Percentiles rank a stretch among this genome's conserved stretches.
These are phyloP conservation scores for Hippocampus barbouri DNA, from an alignment of 2,113 vertebrate species.

Conservation along the genomic window DNA sequence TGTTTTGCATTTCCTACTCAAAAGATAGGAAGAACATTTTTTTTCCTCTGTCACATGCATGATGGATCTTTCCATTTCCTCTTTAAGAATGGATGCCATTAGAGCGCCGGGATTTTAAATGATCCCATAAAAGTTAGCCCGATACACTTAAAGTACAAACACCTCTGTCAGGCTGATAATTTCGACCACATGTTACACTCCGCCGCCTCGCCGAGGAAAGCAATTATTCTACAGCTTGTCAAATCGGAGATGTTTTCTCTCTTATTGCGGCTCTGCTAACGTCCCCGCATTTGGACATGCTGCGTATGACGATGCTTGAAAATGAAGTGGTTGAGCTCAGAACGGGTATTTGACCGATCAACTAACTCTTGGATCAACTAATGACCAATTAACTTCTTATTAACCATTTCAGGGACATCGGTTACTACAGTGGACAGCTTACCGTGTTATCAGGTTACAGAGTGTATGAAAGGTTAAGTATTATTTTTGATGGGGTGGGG, in stretches of 20 bases:
- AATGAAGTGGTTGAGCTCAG: not conserved
- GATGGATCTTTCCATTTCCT: slow-evolving; percentile 73
- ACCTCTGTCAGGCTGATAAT: slow-evolving; percentile 72
- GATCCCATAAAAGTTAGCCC: slow-evolving; percentile 71
- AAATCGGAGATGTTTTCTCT: slow-evolving; percentile 67
- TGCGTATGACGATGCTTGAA: not conserved
- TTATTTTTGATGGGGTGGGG: not conserved
- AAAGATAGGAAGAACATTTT: slow-evolving; percentile 48
- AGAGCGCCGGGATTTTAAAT: slow-evolving; percentile 62
- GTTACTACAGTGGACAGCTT: too few species aligned
- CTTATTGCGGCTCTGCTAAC: slow-evolving; percentile 56
- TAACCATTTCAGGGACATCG: too few species aligned
- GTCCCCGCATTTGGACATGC: slow-evolving; percentile 10
- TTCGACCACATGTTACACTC: slow-evolving; percentile 73
- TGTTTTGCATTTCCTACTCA: slow-evolving; percentile 52
- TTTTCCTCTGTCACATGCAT: slow-evolving; percentile 56
- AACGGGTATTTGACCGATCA: not conserved
- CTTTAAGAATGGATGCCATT: slow-evolving; percentile 60
- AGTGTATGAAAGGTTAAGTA: not conserved
- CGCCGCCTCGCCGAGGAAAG: slow-evolving; percentile 63
- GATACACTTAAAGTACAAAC: slow-evolving; percentile 69
- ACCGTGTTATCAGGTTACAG: too few species aligned
- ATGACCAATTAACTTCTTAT: not conserved
- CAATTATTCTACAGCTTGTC: slow-evolving; percentile 74
- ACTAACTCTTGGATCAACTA: not conserved